Conservation (phyloP, 2,797 vertebrate species). For the Sebastes variabilis region DNA sequence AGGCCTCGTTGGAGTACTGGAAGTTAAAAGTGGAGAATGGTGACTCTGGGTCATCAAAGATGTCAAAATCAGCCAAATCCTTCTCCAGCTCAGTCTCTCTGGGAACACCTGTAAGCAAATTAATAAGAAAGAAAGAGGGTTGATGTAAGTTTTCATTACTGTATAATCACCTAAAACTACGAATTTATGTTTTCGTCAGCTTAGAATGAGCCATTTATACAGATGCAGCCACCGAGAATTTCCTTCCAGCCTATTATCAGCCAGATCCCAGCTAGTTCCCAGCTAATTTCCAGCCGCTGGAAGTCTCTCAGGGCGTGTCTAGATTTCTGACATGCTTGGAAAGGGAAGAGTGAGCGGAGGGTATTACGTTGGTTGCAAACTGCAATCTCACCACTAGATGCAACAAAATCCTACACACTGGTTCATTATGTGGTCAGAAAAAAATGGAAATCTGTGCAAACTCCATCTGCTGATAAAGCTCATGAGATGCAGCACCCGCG, state of each 20-base stretch:
- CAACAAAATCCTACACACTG: neutral
- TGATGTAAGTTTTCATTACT: neutral
- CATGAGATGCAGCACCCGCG: too few relatives aligned
- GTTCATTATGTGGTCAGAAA: neutral
- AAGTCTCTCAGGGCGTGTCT: too few relatives aligned
- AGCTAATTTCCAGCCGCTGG: too few relatives aligned
- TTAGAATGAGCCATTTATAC: neutral
- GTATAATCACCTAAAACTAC: neutral
- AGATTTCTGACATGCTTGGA: neutral
- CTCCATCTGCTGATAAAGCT: neutral
- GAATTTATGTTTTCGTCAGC: neutral
- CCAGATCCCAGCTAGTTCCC: too few relatives aligned
- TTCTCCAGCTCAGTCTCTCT: conserved; percentile 92
- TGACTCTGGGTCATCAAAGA: conserved; percentile 94
- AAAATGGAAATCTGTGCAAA: neutral
- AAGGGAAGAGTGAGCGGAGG: too few relatives aligned
- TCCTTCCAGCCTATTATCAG: too few relatives aligned
- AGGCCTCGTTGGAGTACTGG: conserved; percentile 94
- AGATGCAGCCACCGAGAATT: neutral
- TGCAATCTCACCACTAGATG: neutral
- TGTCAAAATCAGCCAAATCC: conserved; percentile 95
- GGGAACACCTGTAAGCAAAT: conserved; percentile 82
- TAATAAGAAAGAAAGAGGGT: neutral
- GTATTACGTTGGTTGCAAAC: neutral
- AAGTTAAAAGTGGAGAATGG: conserved; percentile 99